Base-by-base conservation (phyloP, 1,140 invertebrate species). In the Eumeta japonica region DNA sequence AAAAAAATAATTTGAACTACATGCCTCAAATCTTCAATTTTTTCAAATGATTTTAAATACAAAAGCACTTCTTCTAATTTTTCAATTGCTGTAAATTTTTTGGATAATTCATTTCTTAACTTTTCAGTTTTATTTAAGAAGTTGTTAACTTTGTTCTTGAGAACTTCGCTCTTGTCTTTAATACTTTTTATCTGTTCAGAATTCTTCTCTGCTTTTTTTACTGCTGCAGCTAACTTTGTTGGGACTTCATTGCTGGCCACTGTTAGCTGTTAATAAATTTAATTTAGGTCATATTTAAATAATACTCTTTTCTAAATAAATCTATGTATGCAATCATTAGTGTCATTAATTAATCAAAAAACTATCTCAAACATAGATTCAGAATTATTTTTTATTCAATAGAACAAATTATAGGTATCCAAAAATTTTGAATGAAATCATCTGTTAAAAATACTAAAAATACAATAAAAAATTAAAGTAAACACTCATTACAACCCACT, bases 11-110 rank as follows among this genome's bases (percentile, higher is more conserved):
- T n/a, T n/a, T n/a, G n/a, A n/a, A n/a, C n/a, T 27, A 46, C 42
- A 28, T 39, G 76, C 75, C 70, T 64, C 15, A 76, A 20, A 16
- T 68, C 62, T 33, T 77, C 63, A 46, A 77, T 50, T 55, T 59
- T 62, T 34, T 64, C 60, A 59, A 68, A 71, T 16, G 68, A 66
- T 42, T 68, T 71, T 24, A 76, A 54, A 57, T 77, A 77, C 16
- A 43, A 38, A 13, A 73, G 48, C 3, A 65, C 55, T 35, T 61
- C 58, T 50, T 76, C 63, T 16, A 77, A 45, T 41, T 65, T 63
- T 36, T 50, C 52, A 12, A 77, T 64, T 29, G 58, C 58, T 35
- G 49, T 40, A 43, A 75, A 73, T 31, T 62, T 54, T 42, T 62
- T 62, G 15, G 65, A 48, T 10, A 77, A 39, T 46, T 66, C 65